These are phyloP conservation scores for Sceloporus tristichus DNA, from an alignment of 2,113 vertebrate species.

Conservation along the genomic window DNA sequence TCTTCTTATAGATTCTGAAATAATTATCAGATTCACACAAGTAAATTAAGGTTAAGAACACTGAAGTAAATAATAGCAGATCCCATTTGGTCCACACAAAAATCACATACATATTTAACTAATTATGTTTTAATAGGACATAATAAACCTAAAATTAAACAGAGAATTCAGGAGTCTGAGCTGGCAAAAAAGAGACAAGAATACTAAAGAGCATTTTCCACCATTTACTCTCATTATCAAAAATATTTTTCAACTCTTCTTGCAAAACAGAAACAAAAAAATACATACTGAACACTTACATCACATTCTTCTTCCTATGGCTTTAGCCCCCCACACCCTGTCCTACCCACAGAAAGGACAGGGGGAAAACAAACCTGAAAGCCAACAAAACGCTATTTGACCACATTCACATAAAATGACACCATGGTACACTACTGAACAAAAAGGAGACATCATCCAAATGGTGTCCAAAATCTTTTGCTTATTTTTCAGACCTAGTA, in stretches of 20 bases:
- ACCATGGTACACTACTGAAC: conserved; percentile 86
- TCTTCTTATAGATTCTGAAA: conserved; percentile 65
- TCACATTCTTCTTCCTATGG: conserved; percentile 92
- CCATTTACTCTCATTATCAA: conserved; percentile 93
- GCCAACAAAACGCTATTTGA: conserved; percentile 83
- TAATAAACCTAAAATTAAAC: conserved; percentile 77
- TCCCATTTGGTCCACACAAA: conserved; percentile 82
- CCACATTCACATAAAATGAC: conserved; percentile 88
- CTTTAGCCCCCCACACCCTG: conserved; percentile 85
- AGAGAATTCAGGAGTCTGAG: conserved; percentile 79
- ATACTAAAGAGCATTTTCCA: conserved; percentile 89
- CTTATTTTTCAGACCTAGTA: conserved; percentile 77
- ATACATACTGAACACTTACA: conserved; percentile 87
- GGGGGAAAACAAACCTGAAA: conserved; percentile 75
- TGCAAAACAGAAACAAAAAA: conserved; percentile 87
- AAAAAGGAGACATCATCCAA: conserved; percentile 82
- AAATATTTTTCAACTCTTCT: conserved; percentile 95
- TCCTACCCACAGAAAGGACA: conserved; percentile 72
- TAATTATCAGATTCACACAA: conserved; percentile 71
- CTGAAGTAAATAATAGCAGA: conserved; percentile 59
- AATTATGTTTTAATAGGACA: conserved; percentile 84
- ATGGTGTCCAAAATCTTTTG: conserved; percentile 80
- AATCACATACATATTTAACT: conserved; percentile 82
- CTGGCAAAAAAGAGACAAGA: conserved; percentile 86
- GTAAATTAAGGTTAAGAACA: conserved; percentile 71